Evolutionary conservation across 2,113 vertebrate species (phyloP), one percentile per base, ranked within the genome.

Genomic region (Asarcornis scutulata): DNA sequence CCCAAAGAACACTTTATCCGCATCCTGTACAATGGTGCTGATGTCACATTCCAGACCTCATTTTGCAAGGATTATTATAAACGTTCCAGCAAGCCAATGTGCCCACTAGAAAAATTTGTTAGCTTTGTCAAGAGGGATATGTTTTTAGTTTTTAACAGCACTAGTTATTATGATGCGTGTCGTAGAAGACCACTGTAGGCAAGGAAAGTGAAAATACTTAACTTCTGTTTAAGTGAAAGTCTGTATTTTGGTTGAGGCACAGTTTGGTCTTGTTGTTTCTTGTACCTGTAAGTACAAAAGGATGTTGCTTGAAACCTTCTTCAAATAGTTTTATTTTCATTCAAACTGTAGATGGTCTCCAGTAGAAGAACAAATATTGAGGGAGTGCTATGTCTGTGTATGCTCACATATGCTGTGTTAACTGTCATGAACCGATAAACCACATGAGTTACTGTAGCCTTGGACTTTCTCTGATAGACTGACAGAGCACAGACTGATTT

Each of bases 21-120:
- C 72, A 97, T 99, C 66, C 98, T 99, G 32, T 99, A 99, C 93
- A 98, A 99, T 1, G 99, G 99, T 1, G 98, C 98, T 18, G 99
- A 99, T 31, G 98, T 99, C 96, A 99, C 99, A 7, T 99, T 98
- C 97, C 98, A 98, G 88, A 99, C 99, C 25, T 95, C 98, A 0
- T 99, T 99, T 96, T 99, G 99, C 94, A 98, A 95, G 67, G 95
- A 98, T 64, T 97, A 98, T n/a, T 96, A 98, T 56, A 98, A 95
- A 90, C 97, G 31, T 69, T 97, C 97, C 50, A 94, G 78, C 91
- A 98, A 98, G 74, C 98, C 98, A 2, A 98, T 99, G 97, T 99
- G 99, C 92, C 99, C 99, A 31, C 98, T 99, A 11, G 98, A 98
- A 83, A 99, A 98, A 93, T 98, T 99, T 79, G 97, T 99, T 63